These are phyloP conservation scores for Drosophila erecta DNA, from an alignment of 1,140 invertebrate species.

Conservation along the genomic window DNA sequence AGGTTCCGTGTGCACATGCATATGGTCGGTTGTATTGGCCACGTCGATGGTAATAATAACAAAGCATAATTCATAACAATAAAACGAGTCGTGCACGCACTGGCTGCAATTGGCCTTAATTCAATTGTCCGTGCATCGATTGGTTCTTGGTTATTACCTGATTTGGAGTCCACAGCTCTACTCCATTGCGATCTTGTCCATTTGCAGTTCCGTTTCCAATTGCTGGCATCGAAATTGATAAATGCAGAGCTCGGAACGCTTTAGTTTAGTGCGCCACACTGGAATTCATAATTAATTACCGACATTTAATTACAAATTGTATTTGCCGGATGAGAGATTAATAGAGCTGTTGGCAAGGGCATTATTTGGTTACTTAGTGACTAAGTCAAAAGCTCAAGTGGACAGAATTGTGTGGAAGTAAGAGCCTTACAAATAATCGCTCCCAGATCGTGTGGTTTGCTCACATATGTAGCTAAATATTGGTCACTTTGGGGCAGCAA, in stretches of 20 bases:
- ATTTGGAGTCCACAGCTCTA: background rate
- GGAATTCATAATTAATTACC: constrained; percentile 62
- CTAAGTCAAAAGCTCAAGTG: constrained; percentile 6
- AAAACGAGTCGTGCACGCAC: constrained; percentile 23
- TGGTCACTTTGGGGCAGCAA: background rate
- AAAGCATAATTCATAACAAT: constrained; percentile 43
- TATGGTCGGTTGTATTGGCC: constrained; percentile 15
- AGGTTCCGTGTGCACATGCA: constrained; percentile 1
- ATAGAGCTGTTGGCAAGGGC: constrained; percentile 10
- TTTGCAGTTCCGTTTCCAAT: background rate
- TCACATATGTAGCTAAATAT: background rate
- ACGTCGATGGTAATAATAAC: constrained; percentile 19
- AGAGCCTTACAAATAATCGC: constrained; percentile 4
- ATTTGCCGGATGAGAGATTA: constrained; percentile 29
- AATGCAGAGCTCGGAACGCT: constrained; percentile 14
- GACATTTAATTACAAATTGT: constrained; percentile 47
- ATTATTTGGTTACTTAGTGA: constrained; percentile 24
- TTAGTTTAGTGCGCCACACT: constrained; percentile 18
- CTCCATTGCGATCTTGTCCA: background rate
- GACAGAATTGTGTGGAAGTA: constrained; percentile 11
- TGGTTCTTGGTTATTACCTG: constrained; percentile 38
- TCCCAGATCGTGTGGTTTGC: background rate
- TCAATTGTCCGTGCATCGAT: constrained; percentile 49
- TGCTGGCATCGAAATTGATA: constrained; percentile 21
- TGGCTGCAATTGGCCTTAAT: constrained; percentile 44